These are phyloP conservation scores for Perodicticus potto DNA, from an alignment of 2,797 vertebrate genomes.

Conservation along the genomic window DNA sequence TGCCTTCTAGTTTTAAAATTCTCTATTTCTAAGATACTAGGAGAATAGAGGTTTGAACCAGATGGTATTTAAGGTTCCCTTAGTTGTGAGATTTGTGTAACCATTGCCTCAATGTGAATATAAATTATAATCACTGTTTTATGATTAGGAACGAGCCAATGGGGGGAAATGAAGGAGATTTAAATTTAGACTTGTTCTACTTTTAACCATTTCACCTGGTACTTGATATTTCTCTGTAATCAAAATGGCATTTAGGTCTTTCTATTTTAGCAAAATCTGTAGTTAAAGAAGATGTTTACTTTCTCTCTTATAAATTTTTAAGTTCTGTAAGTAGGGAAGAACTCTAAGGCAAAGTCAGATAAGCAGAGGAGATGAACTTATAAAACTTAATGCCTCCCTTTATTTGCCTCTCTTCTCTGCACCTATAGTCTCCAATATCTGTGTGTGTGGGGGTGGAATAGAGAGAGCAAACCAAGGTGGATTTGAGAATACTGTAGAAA, in stretches of 20 bases:
- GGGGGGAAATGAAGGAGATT: not conserved
- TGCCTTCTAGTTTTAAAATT: conserved; percentile 13
- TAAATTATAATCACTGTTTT: not conserved
- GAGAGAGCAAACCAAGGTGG: not conserved
- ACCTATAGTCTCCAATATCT: not conserved
- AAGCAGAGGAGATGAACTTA: not conserved
- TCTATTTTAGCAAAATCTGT: conserved; percentile 21
- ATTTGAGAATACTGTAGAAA: not conserved
- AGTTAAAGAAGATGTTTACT: not conserved
- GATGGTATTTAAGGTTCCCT: not conserved
- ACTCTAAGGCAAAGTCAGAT: not conserved
- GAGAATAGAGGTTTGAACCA: conserved; percentile 43
- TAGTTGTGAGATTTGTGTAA: not conserved
- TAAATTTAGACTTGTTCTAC: conserved; percentile 43
- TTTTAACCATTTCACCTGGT: conserved; percentile 30
- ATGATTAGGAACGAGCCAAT: not conserved
- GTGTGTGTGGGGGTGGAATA: not conserved
- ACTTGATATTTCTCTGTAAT: conserved; percentile 25
- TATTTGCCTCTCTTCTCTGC: not conserved
- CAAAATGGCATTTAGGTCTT: conserved; percentile 44
- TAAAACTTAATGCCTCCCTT: not conserved
- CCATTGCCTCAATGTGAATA: not conserved
- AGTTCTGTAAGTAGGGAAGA: conserved; percentile 14
- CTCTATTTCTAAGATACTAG: not conserved
- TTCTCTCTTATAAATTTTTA: not conserved